A percentile compares a stretch with the other conserved stretches of the same genome.
Conservation (phyloP, 92 coral and sea anemone species). For the Epizoanthus ramosus region DNA sequence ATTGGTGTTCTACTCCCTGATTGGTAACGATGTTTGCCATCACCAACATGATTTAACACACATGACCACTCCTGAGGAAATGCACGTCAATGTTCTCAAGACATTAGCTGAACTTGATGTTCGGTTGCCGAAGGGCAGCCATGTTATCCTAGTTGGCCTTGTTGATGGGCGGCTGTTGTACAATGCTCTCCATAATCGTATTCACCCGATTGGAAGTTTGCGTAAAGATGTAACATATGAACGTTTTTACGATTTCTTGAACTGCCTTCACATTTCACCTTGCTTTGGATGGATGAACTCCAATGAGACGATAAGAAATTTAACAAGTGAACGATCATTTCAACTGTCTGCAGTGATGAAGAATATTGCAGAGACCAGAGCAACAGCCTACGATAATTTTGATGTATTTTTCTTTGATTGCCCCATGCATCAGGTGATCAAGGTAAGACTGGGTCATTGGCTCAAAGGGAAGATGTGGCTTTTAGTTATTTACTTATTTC, state of each 20-base stretch:
- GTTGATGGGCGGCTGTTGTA: conserved; percentile 86
- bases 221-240: conserved; percentile 88
- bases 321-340: conserved; percentile 74
- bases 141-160: conserved; percentile 79
- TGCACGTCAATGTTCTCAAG: conserved; percentile 78
- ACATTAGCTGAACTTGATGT: conserved; percentile 72
- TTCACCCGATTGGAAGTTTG: conserved; percentile 92
- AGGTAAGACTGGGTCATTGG: conserved; percentile 49
- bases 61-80: conserved; percentile 93
- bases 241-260: conserved; percentile 84
- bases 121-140: conserved; percentile 85
- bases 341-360: conserved; percentile 78
- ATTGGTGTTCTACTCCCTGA: conserved; percentile 80
- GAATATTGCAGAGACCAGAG: conserved; percentile 65
- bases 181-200: conserved; percentile 82
- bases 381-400: conserved; percentile 64
- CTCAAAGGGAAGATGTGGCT: not conserved
- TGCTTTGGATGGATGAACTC: conserved; percentile 92
- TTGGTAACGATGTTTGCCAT: conserved; percentile 97
- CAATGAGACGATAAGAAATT: conserved; percentile 82
- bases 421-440: conserved; percentile 63
- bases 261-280: conserved; percentile 92
- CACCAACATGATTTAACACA: conserved; percentile 50
- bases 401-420: conserved; percentile 78
- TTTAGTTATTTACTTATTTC: too few species aligned